Base-by-base conservation (phyloP, 2,888 invertebrate species). In the Pseudococcus jackbeardsleyi region DNA sequence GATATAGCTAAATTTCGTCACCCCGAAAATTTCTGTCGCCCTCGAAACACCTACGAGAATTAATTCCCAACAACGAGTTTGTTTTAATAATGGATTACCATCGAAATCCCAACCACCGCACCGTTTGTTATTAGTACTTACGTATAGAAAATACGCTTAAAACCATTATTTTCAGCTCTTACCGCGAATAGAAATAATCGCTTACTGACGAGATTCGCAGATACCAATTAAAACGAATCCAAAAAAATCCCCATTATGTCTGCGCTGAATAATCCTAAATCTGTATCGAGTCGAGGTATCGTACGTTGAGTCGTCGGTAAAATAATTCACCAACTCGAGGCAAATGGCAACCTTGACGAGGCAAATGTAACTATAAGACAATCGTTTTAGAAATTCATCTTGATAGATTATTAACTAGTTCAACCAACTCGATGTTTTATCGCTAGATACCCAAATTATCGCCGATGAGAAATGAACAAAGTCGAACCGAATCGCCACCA, bases 91-190 rank as follows among this genome's bases (percentile, higher is more conserved):
- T 22, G 64, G 64, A 64, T 64, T 64, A 64, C 54, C 54, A 54
- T 54, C 48, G 48, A 42, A 42, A 42, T 42, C 42, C 42, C 42
- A 42, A 42, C 48, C 48, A 50, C 48, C 48, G 22, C 22, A 64
- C 22, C 64, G 19, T 64, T 64, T 64, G 64, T 64, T 64, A 64
- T 59, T n/a, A 50, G 42, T 42, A 42, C 42, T 42, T 50, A 59
- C 59, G 59, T 64, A 64, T 15, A 64, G 64, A 64, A 64, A 64
- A 64, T 64, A 64, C 64, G 64, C 22, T 64, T 64, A 64, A 64
- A 64, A 22, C 64, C 22, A 64, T 64, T 22, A 64, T 64, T 64
- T 64, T 9, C 64, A 64, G 64, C 22, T 64, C 64, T 64, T 22
- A 22, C 12, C 59, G 59, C 59, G n/a, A 33, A 3, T 15, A 7